Evolutionary conservation across 2,113 vertebrate genomes (phyloP).

Genomic region (Upupa epops): DNA sequence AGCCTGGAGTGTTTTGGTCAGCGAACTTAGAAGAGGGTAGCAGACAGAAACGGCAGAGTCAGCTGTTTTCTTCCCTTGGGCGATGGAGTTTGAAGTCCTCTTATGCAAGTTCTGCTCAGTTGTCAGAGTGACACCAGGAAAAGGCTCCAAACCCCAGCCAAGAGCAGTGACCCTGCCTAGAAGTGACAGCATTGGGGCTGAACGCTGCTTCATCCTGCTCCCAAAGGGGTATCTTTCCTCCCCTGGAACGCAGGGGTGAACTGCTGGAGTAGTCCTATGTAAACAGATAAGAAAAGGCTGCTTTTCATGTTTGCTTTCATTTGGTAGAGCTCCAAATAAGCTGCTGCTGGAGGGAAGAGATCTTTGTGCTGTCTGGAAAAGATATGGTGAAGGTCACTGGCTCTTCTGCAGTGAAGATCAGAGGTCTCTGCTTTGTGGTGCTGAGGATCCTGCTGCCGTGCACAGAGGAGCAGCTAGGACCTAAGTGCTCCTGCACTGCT

Average conservation of each 20-base stretch:
- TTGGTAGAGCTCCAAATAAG: conserved; percentile 24
- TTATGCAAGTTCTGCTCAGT: conserved; percentile 31
- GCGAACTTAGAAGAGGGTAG: conserved; percentile 1
- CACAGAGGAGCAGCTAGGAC: fast-evolving
- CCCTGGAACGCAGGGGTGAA: not conserved
- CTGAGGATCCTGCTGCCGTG: not conserved
- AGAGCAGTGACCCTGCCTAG: not conserved
- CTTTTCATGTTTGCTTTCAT: conserved; percentile 33
- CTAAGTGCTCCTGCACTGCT: not conserved
- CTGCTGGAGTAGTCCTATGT: not conserved
- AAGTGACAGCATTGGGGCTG: not conserved
- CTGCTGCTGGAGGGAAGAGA: conserved; percentile 16
- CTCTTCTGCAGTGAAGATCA: not conserved
- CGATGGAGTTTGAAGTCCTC: conserved; percentile 46
- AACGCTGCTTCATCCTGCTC: not conserved
- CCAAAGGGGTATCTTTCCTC: not conserved
- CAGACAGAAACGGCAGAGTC: conserved; percentile 3
- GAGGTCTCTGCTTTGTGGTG: not conserved
- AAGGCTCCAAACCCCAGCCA: not conserved
- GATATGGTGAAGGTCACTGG: conserved; percentile 56
- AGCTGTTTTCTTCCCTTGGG: conserved; percentile 42
- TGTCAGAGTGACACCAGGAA: not conserved
- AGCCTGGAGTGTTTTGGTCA: conserved; percentile 33
- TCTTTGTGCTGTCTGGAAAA: conserved; percentile 32
- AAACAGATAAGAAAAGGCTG: conserved; percentile 44